Conservation (phyloP, 2,888 invertebrate species). For the Drosophila infuscata region DNA sequence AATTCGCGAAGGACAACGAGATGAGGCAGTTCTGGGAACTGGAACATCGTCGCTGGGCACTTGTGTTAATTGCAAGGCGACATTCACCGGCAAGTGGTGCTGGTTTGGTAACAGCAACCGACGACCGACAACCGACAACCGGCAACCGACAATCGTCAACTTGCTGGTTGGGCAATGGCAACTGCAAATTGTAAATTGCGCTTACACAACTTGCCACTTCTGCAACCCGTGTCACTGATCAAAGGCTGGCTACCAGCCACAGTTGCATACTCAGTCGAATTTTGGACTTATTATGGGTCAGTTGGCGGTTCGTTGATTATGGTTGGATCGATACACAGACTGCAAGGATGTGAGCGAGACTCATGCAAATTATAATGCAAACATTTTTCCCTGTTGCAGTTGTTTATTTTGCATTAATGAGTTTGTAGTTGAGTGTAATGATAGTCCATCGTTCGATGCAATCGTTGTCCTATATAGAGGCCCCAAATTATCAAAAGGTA, state of each 20-base stretch:
- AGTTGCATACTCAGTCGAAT: conserved; percentile 18
- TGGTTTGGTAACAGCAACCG: conserved; percentile 43
- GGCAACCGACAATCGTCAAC: conserved; percentile 13
- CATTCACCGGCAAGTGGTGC: conserved; percentile 70
- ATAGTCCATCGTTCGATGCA: conserved; percentile 34
- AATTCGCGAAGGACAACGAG: conserved; percentile 70
- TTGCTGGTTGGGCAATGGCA: conserved; percentile 1
- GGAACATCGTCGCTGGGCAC: conserved; percentile 68
- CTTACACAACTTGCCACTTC: conserved; percentile 23
- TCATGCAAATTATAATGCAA: conserved; percentile 68
- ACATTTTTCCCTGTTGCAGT: conserved; percentile 45
- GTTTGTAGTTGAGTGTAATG: conserved; percentile 78
- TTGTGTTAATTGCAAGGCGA: conserved; percentile 83
- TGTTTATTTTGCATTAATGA: conserved; percentile 76
- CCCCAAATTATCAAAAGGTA: conserved; percentile 54
- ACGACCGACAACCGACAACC: neutral
- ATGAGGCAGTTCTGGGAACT: conserved; percentile 48
- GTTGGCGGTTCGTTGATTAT: conserved; percentile 42
- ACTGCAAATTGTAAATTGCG: conserved; percentile 14
- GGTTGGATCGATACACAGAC: conserved; percentile 26
- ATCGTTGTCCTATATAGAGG: conserved; percentile 47
- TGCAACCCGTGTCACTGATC: conserved; percentile 59
- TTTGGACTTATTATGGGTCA: conserved; percentile 56
- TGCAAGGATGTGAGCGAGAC: neutral
- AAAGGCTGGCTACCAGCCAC: conserved; percentile 42